These are phyloP conservation scores for Cynocephalus volans DNA, from an alignment of 2,113 vertebrate genomes.

Conservation along the genomic window DNA sequence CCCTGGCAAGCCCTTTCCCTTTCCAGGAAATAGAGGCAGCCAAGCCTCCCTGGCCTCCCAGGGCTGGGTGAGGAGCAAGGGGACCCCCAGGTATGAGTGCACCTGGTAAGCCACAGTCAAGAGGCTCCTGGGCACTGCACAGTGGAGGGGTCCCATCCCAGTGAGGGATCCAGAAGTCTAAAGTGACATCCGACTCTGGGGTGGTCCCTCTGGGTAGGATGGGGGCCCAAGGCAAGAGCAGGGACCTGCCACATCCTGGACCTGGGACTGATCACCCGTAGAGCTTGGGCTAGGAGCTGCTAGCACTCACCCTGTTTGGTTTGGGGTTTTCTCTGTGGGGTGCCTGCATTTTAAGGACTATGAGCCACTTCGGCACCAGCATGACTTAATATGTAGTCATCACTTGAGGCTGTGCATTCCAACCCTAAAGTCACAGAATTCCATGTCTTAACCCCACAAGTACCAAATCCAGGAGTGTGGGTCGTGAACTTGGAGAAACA, in stretches of 20 bases:
- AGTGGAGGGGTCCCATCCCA: too few relatives aligned
- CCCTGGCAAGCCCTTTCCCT: not conserved
- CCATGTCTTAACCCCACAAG: fast-evolving
- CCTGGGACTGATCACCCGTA: too few relatives aligned
- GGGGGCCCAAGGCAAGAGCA: not conserved
- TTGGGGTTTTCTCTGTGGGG: not conserved
- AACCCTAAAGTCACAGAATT: not conserved
- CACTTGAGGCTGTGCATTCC: not conserved
- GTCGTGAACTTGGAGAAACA: fast-evolving
- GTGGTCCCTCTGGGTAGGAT: not conserved
- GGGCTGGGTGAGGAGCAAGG: too few relatives aligned
- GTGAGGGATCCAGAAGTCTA: not conserved
- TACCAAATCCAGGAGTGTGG: not conserved
- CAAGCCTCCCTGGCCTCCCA: fast-evolving
- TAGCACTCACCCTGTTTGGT: not conserved
- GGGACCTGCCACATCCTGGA: not conserved
- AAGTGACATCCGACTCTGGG: not conserved
- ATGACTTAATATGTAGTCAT: not conserved
- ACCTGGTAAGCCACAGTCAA: not conserved
- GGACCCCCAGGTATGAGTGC: too few relatives aligned
- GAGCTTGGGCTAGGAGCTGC: not conserved
- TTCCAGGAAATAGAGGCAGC: not conserved
- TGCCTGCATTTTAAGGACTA: not conserved
- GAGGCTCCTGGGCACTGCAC: not conserved
- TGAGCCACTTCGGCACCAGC: too few relatives aligned